phyloP scores from a whole-genome alignment of 2,888 invertebrate genomes.

The Crematogaster levior region DNA sequence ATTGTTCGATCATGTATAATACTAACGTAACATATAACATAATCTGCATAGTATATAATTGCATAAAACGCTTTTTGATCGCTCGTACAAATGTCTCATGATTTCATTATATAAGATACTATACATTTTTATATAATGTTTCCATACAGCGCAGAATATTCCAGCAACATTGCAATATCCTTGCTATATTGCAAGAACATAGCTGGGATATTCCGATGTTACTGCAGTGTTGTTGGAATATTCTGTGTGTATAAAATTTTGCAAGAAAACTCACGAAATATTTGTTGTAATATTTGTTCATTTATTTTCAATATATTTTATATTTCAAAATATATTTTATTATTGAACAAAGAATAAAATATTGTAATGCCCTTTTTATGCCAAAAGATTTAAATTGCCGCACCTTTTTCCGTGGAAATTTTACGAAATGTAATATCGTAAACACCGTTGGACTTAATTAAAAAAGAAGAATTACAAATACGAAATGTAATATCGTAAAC shows the following conservation, averaged over 20 bases:
- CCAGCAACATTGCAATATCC: no score
- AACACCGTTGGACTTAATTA: not conserved
- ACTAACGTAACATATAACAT: not conserved
- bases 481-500: not conserved
- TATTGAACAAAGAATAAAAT: constrained; percentile 2
- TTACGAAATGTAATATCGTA: not conserved
- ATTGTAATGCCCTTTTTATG: not conserved
- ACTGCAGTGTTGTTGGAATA: no score
- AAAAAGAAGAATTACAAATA: not conserved
- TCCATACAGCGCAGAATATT: no score
- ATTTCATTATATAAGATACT: not conserved
- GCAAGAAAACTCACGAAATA: not conserved
- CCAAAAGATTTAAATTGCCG: not conserved
- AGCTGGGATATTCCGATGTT: no score
- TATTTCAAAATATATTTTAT: not conserved
- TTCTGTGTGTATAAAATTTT: not conserved
- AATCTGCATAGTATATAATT: not conserved
- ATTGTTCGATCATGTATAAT: not conserved
- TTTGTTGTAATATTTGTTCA: not conserved
- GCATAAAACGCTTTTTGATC: not conserved
- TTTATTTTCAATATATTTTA: not conserved
- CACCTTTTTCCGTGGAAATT: not conserved
- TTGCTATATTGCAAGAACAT: no score
- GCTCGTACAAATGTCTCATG: not conserved
- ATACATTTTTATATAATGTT: not conserved